A percentile compares a stretch with the other conserved stretches of the same genome.
Conservation (phyloP, 2,888 invertebrate genomes). For the Oligia latruncula region DNA sequence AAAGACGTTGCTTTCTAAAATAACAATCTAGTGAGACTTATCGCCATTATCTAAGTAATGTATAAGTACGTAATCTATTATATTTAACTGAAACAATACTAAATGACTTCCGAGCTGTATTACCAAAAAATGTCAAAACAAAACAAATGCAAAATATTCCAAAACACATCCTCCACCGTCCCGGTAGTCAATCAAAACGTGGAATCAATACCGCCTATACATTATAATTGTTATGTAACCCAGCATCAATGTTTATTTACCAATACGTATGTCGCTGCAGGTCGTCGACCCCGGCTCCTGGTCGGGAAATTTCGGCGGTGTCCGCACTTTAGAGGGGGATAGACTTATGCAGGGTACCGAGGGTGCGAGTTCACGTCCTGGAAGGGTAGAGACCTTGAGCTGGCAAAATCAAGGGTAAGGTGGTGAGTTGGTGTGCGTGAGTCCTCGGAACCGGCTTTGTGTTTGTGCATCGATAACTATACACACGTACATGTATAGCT, state of each 20-base stretch:
- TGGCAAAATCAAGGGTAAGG: conserved; percentile 90
- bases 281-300: conserved; percentile 84
- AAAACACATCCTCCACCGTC: conserved; percentile 1
- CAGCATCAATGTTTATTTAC: conserved; percentile 88
- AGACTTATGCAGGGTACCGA: conserved; percentile 75
- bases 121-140: background rate
- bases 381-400: conserved; percentile 90
- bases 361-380: conserved; percentile 79
- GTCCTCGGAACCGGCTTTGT: conserved; percentile 75
- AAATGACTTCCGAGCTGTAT: background rate
- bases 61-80: background rate
- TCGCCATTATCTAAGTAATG: background rate
- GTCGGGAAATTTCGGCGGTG: conserved; percentile 87
- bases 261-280: conserved; percentile 85
- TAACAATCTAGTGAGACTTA: background rate
- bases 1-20: background rate
- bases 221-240: conserved; percentile 80
- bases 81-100: background rate
- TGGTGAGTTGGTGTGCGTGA: conserved; percentile 81
- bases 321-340: conserved; percentile 84
- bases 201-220: conserved; percentile 56
- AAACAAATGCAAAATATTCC: conserved; percentile 26
- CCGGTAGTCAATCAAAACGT: conserved; percentile 47
- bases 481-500: conserved; percentile 57
- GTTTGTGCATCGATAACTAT: conserved; percentile 71